These are phyloP conservation scores for Trissonchulus sp. DNA, from an alignment of 2,888 invertebrate species.

Conservation along the genomic window DNA sequence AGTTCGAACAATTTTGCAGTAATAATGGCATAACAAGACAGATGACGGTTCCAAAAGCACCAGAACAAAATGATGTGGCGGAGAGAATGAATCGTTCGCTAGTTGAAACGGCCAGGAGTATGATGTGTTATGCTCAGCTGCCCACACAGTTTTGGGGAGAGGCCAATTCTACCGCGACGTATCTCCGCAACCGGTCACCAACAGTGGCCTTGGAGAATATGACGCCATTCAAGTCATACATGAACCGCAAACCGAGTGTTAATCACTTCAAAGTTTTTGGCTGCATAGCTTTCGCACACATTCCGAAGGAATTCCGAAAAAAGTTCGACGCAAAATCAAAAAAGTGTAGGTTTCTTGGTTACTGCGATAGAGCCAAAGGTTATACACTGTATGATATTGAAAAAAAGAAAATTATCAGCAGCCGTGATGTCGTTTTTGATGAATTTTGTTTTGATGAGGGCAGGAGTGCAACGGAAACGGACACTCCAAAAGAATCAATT, in stretches of 20 bases:
- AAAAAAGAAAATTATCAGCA: neutral
- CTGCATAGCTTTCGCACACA: neutral
- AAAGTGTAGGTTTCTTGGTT: neutral
- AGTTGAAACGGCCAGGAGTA: slow-evolving; percentile 29
- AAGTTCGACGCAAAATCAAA: neutral
- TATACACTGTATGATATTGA: neutral
- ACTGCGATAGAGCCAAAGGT: neutral
- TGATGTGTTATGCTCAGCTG: slow-evolving; percentile 29
- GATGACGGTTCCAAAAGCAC: slow-evolving; percentile 28
- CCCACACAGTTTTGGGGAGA: slow-evolving; percentile 34
- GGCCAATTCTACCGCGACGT: slow-evolving; percentile 33
- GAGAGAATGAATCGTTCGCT: slow-evolving; percentile 32
- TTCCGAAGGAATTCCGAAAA: neutral
- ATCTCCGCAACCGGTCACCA: slow-evolving; percentile 30
- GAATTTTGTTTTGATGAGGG: too few relatives aligned
- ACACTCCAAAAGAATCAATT: too few relatives aligned
- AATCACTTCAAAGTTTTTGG: neutral
- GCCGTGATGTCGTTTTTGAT: neutral
- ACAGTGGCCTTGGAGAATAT: slow-evolving; percentile 18
- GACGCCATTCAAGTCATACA: neutral
- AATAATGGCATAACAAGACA: slow-evolving; percentile 25
- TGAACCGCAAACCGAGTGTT: neutral
- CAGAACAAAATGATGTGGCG: slow-evolving; percentile 30
- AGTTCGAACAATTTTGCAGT: slow-evolving; percentile 25
- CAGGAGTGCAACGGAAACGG: too few relatives aligned